A percentile compares a stretch with the other conserved stretches of the same genome.
Conservation (phyloP, 2,888 invertebrate species). For the Scelioninae gen. 2 region DNA sequence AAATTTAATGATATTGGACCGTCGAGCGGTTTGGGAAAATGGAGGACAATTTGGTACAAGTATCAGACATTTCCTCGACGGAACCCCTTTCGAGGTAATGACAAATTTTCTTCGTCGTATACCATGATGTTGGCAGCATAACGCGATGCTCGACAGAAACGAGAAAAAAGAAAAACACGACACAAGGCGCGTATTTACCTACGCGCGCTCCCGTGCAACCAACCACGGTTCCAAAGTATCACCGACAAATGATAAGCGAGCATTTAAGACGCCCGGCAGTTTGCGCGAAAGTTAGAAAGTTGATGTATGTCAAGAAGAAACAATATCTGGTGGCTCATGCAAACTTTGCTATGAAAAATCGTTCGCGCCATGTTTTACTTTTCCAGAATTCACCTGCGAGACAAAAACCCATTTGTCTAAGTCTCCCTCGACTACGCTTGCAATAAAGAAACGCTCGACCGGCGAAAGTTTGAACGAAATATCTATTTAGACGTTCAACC, state of each 20-base stretch:
- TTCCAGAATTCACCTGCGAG: slow-evolving; percentile 40
- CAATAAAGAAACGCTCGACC: slow-evolving; percentile 34
- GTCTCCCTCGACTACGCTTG: slow-evolving; percentile 31
- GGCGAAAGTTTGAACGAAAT: slow-evolving; percentile 37
- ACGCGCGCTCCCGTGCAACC: slow-evolving; percentile 6
- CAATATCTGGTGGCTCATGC: slow-evolving; percentile 46
- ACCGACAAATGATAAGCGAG: slow-evolving; percentile 44
- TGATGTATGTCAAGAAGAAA: slow-evolving; percentile 46
- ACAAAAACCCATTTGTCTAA: slow-evolving; percentile 48
- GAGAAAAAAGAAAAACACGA: too few relatives aligned
- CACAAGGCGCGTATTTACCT: slow-evolving; percentile 24
- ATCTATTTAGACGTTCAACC: slow-evolving; percentile 16
- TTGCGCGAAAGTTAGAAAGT: slow-evolving; percentile 50
- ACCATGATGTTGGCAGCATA: too few relatives aligned
- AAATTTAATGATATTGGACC: too few relatives aligned
- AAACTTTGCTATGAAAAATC: slow-evolving; percentile 50
- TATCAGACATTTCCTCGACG: too few relatives aligned
- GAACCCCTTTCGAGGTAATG: too few relatives aligned
- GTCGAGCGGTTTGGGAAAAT: too few relatives aligned
- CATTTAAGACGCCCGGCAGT: slow-evolving; percentile 25
- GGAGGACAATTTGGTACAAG: too few relatives aligned
- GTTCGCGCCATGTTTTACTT: slow-evolving; percentile 30
- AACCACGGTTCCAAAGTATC: slow-evolving; percentile 9
- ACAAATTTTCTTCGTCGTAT: too few relatives aligned
- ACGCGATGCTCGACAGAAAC: too few relatives aligned